Conservation (phyloP, 64 coral and sea anemone species). For the Stichodactyla helianthus region DNA sequence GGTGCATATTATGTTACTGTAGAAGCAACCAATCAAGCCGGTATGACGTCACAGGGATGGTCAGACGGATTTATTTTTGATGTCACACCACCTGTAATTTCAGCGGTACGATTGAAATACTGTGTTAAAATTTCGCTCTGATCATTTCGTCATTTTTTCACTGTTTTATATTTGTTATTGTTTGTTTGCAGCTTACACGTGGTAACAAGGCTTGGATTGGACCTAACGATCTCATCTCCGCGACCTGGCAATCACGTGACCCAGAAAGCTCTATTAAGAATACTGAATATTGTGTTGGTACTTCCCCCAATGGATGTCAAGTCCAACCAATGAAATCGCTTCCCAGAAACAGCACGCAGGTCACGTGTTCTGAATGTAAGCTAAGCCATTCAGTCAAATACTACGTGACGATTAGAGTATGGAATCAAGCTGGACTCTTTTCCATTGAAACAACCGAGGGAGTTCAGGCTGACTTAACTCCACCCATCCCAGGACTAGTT, state of each 20-base stretch:
- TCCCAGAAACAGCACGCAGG: constrained; percentile 13
- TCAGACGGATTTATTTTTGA: too few relatives aligned
- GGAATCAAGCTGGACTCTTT: constrained; percentile 70
- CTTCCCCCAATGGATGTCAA: constrained; percentile 67
- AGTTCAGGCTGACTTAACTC: constrained; percentile 49
- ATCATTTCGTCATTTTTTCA: too few relatives aligned
- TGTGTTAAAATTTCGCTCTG: too few relatives aligned
- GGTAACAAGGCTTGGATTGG: constrained; percentile 38
- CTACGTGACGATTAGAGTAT: constrained; percentile 67
- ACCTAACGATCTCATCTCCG: constrained; percentile 25
- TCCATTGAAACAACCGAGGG: constrained; percentile 56
- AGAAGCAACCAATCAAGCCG: too few relatives aligned
- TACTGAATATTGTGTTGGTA: constrained; percentile 86
- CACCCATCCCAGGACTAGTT: constrained; percentile 49
- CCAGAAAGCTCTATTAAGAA: constrained; percentile 60
- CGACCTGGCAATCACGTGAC: constrained; percentile 65
- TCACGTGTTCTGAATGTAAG: constrained; percentile 70
- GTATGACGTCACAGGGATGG: too few relatives aligned
- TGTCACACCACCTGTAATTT: too few relatives aligned
- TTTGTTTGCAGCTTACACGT: background rate
- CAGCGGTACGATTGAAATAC: too few relatives aligned
- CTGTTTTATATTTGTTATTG: too few relatives aligned
- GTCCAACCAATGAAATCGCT: constrained; percentile 63
- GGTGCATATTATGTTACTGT: too few relatives aligned
- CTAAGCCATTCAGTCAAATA: constrained; percentile 56